Base-by-base conservation (phyloP, 1,140 invertebrate genomes). In the Pseudomyrmex dendroicus region DNA sequence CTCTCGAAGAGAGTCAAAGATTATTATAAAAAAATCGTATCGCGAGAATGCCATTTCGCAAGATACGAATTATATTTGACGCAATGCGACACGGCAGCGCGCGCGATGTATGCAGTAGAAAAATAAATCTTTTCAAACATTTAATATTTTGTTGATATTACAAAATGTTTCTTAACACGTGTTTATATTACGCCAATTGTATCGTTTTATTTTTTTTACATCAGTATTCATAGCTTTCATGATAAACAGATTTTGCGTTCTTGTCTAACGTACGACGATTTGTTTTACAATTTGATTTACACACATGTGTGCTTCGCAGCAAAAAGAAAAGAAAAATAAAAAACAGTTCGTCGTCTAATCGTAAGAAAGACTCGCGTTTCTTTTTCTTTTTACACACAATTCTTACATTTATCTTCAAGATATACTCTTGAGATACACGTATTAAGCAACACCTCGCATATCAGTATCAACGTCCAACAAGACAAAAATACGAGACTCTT, bases 81-180 rank as follows among this genome's bases (percentile, higher is more conserved):
- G 76, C 56, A 48, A 68, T 59, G 76, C 52, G 64, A 67, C 61
- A 64, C 73, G n/a, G 8, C 35, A 46, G 56, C 73, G 73, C 73
- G 61, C 61, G 61, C 61, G 73, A 76, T 77, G 25, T 77, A 67
- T 80, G 66, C 54, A 80, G 76, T 80, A 80, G 76, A 80, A 80
- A 80, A 80, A 80, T 80, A 80, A 80, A 80, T 80, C 61, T 80
- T 80, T 46, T 80, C 66, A 80, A 80, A 80, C 44, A 54, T 80
- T 80, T 72, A 80, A 78, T 78, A 78, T 50, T 35, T 35, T 80
- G 54, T 59, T 10, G 22, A 80, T 48, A 68, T 3, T 15, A 22
- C 66, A 22, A 35, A n/a, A 5, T 35, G 66, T 50, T 72, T 72
- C 66, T 48, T 59, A 72, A 72, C 46, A 20, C 44, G 22, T 17